Evolutionary conservation across 2,113 vertebrate genomes (phyloP).

Genomic region (Siphamia tubifer): DNA sequence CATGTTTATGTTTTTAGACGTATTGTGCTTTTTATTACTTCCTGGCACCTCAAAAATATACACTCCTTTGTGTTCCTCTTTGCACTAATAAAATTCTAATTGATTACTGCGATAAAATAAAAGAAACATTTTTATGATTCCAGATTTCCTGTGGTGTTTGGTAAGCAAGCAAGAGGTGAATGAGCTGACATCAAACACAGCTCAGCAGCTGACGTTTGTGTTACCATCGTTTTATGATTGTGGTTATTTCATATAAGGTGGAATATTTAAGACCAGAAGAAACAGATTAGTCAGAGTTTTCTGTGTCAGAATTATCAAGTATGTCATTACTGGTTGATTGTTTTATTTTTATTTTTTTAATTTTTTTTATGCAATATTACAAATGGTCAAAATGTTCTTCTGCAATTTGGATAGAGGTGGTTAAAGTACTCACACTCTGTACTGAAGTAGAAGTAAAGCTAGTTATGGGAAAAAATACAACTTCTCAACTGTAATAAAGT

Average conservation of each 20-base stretch:
- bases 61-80: slow-evolving; percentile 13
- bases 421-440: too few relatives aligned
- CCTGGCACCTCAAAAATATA: slow-evolving; percentile 17
- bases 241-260: slow-evolving; percentile 23
- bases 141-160: slow-evolving; percentile 37
- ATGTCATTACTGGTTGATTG: slow-evolving; percentile 1
- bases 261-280: not conserved
- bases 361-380: too few relatives aligned
- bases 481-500: too few relatives aligned
- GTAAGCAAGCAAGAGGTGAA: slow-evolving; percentile 16
- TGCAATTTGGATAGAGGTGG: too few relatives aligned
- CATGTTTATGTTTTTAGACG: slow-evolving; percentile 20
- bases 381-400: too few relatives aligned
- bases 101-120: slow-evolving; percentile 45
- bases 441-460: too few relatives aligned
- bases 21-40: slow-evolving; percentile 41
- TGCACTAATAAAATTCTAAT: slow-evolving; percentile 42
- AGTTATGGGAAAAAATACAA: too few relatives aligned
- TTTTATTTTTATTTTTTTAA: too few relatives aligned
- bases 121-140: slow-evolving; percentile 44
- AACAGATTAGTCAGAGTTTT: not conserved
- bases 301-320: not conserved
- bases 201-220: not conserved
- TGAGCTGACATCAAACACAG: slow-evolving; percentile 27
- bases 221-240: slow-evolving; percentile 13